phyloP scores from a whole-genome alignment of 2,888 invertebrate species.

The Noctuana brunneofusca region DNA sequence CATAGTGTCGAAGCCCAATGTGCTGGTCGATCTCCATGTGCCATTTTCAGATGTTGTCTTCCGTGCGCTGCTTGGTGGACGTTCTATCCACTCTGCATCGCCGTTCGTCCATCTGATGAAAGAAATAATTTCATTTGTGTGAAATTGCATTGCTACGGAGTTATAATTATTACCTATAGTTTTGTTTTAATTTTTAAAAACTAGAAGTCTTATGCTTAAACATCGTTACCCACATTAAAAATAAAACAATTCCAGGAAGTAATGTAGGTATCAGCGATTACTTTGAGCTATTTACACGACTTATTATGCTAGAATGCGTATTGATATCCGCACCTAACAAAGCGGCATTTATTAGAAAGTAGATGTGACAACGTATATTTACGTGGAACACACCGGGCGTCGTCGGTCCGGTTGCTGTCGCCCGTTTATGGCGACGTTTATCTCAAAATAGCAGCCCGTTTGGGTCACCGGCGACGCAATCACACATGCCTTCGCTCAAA shows the following conservation, averaged over 20 bases:
- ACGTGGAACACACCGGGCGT: constrained; percentile 46
- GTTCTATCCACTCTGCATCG: constrained; percentile 70
- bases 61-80: constrained; percentile 58
- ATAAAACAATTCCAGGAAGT: not conserved
- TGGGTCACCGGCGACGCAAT: constrained; percentile 73
- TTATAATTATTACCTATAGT: too few species aligned
- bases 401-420: constrained; percentile 56
- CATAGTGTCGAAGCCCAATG: constrained; percentile 71
- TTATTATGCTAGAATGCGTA: constrained; percentile 10
- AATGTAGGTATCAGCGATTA: not conserved
- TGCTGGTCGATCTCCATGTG: constrained; percentile 71
- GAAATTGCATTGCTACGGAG: too few species aligned
- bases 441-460: constrained; percentile 81
- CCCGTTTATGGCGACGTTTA: constrained; percentile 78
- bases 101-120: constrained; percentile 71
- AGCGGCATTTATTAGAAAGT: constrained; percentile 67
- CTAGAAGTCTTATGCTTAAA: too few species aligned
- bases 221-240: not conserved
- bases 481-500: constrained; percentile 72
- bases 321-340: constrained; percentile 23
- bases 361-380: constrained; percentile 47
- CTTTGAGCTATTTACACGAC: not conserved
- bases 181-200: too few species aligned
- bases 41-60: constrained; percentile 68
- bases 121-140: too few species aligned